Percentiles rank a stretch among this genome's conserved stretches.
These are phyloP conservation scores for Erebia ligea DNA, from an alignment of 2,888 invertebrate species.

Conservation along the genomic window DNA sequence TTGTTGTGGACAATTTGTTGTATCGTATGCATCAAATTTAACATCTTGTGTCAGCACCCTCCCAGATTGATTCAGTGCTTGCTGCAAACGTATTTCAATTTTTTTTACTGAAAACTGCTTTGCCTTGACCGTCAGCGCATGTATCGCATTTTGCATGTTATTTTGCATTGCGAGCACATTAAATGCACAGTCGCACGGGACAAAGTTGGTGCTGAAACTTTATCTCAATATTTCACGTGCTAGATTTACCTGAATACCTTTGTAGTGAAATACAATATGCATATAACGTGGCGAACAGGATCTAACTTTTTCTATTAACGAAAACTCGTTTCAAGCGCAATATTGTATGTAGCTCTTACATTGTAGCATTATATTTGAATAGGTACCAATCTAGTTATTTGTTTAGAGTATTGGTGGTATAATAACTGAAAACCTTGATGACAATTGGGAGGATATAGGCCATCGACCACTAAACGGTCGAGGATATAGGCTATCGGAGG, in stretches of 20 bases:
- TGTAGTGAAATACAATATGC: constrained; percentile 21
- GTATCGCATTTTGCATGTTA: not conserved
- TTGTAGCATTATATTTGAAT: not conserved
- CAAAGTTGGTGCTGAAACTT: constrained; percentile 20
- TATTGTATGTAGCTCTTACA: not conserved
- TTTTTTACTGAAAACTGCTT: not conserved
- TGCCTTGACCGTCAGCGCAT: not conserved
- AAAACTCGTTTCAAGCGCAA: constrained; percentile 7
- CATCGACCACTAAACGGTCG: too few species aligned
- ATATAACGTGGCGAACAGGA: constrained; percentile 19
- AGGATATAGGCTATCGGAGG: too few species aligned
- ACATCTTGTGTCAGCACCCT: too few species aligned
- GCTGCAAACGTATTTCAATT: not conserved
- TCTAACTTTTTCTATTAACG: constrained; percentile 29
- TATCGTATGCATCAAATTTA: not conserved
- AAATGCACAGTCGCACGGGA: constrained; percentile 9
- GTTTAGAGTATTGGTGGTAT: not conserved
- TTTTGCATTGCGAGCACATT: constrained; percentile 6
- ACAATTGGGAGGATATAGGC: too few species aligned
- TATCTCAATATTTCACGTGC: constrained; percentile 27
- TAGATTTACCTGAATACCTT: constrained; percentile 27
- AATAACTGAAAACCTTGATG: not conserved
- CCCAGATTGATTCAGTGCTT: not conserved
- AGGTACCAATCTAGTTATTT: not conserved
- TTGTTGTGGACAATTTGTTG: not conserved